Percentiles rank a stretch among this genome's conserved stretches.
These are phyloP conservation scores for Forbesichthys papilliferus DNA, from an alignment of 2,113 vertebrate genomes.

Conservation along the genomic window DNA sequence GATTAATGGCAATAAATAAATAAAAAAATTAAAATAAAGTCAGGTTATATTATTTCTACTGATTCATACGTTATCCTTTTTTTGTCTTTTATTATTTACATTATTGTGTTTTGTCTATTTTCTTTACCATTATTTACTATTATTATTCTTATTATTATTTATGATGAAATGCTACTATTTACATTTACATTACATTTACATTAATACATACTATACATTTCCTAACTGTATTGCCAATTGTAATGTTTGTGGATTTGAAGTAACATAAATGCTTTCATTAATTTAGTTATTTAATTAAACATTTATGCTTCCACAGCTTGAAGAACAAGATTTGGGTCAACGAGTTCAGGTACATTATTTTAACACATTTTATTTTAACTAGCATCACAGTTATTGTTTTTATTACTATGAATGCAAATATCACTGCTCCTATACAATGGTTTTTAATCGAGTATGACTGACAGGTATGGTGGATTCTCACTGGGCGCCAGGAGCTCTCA, in stretches of 20 bases:
- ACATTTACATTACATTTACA: no score
- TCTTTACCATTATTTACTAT: no score
- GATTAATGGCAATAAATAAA: no score
- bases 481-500: slow-evolving; percentile 86
- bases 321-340: slow-evolving; percentile 97
- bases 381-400: not conserved
- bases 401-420: not conserved
- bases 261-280: not conserved
- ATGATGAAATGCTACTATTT: no score
- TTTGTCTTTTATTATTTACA: not conserved
- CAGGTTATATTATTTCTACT: not conserved
- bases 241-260: not conserved
- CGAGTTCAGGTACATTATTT: slow-evolving; percentile 88
- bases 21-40: no score
- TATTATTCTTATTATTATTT: no score
- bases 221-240: not conserved
- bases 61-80: not conserved
- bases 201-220: no score
- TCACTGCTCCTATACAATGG: slow-evolving; percentile 1
- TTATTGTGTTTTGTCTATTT: no score
- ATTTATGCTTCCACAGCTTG: slow-evolving; percentile 74
- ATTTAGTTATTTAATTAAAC: not conserved
- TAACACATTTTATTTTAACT: not conserved
- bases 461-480: slow-evolving; percentile 96
- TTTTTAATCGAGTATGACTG: slow-evolving; percentile 9